Evolutionary conservation across 2,888 invertebrate species (phyloP), one percentile per base, ranked within the genome.

Genomic region (Conomelus anceps): DNA sequence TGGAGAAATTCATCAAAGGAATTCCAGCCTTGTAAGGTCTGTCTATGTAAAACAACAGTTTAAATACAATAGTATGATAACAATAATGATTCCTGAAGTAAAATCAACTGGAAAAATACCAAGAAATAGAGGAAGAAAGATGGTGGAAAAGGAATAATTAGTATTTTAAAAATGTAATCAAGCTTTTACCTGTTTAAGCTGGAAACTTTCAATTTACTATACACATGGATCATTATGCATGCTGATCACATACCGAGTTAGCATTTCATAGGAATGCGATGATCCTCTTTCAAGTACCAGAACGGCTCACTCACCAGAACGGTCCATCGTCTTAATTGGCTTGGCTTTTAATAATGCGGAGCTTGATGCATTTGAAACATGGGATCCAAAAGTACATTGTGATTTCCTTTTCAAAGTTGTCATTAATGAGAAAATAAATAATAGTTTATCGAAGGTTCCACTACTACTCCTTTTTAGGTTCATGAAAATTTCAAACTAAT

Each of bases 1-100:
- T 85, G 41, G 23, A 88, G 41, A 89, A 29, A 88, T 86, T 86
- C 86, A 88, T 63, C 63, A 63, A 63, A 63, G n/a, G 63, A 34
- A 63, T 63, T 63, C 63, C 63, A 63, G 63, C 63, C 63, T 63
- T 63, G 63, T 63, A 63, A 7, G 63, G 63, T 63, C 63, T 63
- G 63, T 63, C 63, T 63, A 63, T 34, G 34, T 34, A 34, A 34
- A 34, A 63, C 63, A 63, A 63, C 63, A 63, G 63, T 63, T 63
- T 4, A 63, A 63, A 63, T 63, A 63, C 63, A 63, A 63, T 63
- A 63, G 20, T 63, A 63, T 63, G n/a, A 63, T 63, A n/a, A 63
- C n/a, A 63, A 63, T n/a, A n/a, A n/a, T n/a, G n/a, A 63, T 63
- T 63, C 63, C 20, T 63, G 63, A 63, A n/a, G 20, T 11, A 34